These are phyloP conservation scores for Alectoris magna DNA, from an alignment of 2,797 vertebrate species.

Conservation along the genomic window DNA sequence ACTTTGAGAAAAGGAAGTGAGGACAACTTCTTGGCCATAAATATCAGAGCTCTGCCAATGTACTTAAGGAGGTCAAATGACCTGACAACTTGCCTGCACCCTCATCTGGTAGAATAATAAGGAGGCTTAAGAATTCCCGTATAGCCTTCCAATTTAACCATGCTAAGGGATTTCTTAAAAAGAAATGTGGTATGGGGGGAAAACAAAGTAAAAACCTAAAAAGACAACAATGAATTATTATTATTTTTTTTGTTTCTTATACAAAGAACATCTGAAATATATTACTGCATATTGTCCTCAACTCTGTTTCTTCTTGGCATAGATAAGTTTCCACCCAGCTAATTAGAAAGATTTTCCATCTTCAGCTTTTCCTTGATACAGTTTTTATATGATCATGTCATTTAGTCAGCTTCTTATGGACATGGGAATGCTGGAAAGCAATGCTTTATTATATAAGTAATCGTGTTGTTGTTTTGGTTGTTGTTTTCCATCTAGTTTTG, in stretches of 20 bases:
- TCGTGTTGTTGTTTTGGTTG: neutral
- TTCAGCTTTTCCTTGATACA: neutral
- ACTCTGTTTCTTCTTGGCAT: neutral
- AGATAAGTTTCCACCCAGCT: neutral
- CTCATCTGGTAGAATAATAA: constrained; percentile 64
- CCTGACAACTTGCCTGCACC: constrained; percentile 35
- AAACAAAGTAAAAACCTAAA: neutral
- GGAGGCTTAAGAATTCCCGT: neutral
- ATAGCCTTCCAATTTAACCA: neutral
- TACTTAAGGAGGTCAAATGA: constrained; percentile 63
- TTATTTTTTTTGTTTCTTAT: neutral
- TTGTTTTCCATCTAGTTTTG: neutral
- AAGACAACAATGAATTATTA: neutral
- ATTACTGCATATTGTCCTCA: neutral
- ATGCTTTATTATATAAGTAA: neutral
- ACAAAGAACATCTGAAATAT: neutral
- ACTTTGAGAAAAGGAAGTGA: constrained; percentile 26
- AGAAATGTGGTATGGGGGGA: neutral
- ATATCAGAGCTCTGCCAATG: constrained; percentile 36
- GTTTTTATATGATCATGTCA: neutral
- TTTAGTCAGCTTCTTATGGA: neutral
- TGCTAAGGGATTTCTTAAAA: constrained; percentile 33
- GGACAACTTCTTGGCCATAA: constrained; percentile 25
- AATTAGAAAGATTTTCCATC: neutral
- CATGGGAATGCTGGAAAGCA: neutral